These are phyloP conservation scores for Encarsia formosa DNA, from an alignment of 2,888 invertebrate species.

Conservation along the genomic window DNA sequence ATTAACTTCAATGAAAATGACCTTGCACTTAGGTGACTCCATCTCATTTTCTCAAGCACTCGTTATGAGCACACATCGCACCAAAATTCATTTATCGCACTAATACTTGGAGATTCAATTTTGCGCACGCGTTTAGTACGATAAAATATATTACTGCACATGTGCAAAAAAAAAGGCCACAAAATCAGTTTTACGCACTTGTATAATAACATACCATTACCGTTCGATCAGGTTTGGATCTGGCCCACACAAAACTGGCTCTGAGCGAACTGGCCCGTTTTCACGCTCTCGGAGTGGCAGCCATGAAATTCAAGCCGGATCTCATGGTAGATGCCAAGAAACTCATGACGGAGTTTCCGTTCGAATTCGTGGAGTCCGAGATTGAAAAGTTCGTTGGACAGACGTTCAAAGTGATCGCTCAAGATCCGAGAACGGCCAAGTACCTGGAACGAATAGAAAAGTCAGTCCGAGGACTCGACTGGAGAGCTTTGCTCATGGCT, in stretches of 20 bases:
- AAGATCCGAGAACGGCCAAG: constrained; percentile 37
- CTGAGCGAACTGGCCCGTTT: constrained; percentile 56
- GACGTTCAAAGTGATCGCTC: constrained; percentile 33
- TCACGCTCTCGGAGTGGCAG: constrained; percentile 58
- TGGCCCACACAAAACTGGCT: constrained; percentile 52
- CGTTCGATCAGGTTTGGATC: constrained; percentile 53
- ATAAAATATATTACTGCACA: no score
- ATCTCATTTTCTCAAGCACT: no score
- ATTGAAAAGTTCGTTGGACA: constrained; percentile 30
- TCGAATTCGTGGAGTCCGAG: constrained; percentile 28
- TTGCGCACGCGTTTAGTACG: no score
- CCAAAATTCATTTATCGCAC: no score
- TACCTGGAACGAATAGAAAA: constrained; percentile 29
- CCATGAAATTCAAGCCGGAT: constrained; percentile 49
- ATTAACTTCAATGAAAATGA: no score
- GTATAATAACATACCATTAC: no score
- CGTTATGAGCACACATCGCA: no score
- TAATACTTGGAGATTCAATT: no score
- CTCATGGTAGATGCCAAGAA: constrained; percentile 42
- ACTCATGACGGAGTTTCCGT: constrained; percentile 27
- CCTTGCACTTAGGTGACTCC: no score
- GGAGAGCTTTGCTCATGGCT: background rate
- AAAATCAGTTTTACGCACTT: no score
- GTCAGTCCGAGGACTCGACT: no score
- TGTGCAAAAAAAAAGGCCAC: no score